phyloP scores from a whole-genome alignment of 2,797 vertebrate species.

The Sebastes itinus region DNA sequence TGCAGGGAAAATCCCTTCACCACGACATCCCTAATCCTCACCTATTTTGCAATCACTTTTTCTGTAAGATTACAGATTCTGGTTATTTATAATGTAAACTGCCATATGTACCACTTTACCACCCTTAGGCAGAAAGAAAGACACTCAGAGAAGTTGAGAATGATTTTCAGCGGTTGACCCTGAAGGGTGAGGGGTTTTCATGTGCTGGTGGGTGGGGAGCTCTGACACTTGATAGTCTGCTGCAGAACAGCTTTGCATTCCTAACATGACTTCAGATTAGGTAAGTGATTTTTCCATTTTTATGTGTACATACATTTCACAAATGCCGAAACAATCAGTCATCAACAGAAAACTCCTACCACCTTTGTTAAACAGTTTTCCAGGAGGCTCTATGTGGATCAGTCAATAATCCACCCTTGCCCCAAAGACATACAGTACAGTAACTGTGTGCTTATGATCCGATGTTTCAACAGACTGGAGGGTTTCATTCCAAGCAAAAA shows the following conservation, averaged over 20 bases:
- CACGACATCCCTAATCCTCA: no score
- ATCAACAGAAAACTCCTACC: neutral
- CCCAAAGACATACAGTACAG: neutral
- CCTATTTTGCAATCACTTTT: neutral
- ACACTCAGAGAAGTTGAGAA: neutral
- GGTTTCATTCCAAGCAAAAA: neutral
- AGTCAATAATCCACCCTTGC: neutral
- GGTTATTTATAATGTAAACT: neutral
- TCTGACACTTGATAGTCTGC: slow-evolving; percentile 4
- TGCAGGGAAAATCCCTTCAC: no score
- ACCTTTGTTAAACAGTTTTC: neutral
- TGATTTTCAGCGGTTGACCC: neutral
- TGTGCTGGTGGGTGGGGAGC: neutral
- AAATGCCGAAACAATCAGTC: neutral
- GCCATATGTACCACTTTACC: neutral
- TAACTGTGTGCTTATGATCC: neutral
- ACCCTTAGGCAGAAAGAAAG: neutral
- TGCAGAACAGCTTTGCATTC: slow-evolving; percentile 6
- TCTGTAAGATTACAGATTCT: neutral
- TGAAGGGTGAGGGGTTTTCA: neutral
- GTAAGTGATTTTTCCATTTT: neutral
- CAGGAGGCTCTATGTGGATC: neutral
- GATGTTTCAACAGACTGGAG: neutral
- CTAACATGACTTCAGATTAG: slow-evolving; percentile 15
- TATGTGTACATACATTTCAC: neutral